Evolutionary conservation across 2,888 invertebrate genomes (phyloP), one percentile per base, ranked within the genome.

Genomic region (Megaustenia siamemsis): DNA sequence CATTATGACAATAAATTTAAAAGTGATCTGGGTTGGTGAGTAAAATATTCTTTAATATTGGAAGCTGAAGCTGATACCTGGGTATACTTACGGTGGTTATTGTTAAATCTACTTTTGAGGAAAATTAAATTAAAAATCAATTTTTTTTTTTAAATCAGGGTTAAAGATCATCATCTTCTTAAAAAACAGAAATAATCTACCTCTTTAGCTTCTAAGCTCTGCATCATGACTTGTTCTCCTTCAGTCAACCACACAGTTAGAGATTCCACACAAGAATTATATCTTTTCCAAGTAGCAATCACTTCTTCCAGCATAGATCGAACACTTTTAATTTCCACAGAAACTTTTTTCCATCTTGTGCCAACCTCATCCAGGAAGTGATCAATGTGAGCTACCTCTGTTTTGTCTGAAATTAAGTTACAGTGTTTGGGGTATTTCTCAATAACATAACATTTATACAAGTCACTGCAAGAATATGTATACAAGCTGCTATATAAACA

Each of bases 261-360:
- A 90, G 97, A 96, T 80, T 96, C 96, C 2, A 90, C 88, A 82
- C 90, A 90, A 6, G 90, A 88, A 66, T 86, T 90, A 85, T 92
- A 94, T 40, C 89, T 87, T 80, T 91, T 90, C 94, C 94, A 94
- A 60, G 91, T 90, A 40, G 90, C 89, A 35, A 93, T 86, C 8
- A 90, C 91, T 77, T 93, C 92, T 93, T 98, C 97, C 1, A 98
- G 94, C 94, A 97, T 97, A 91, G 97, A 97, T 91, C 98, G 96
- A 18, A 97, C 97, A 93, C 97, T 98, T 87, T 97, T 96, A 12
- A 99, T 95, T 91, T 98, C 98, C 94, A 97, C 97, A 2, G 97
- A 97, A 0, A 98, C 96, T 90, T 96, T 96, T 92, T 97, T 97
- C 98, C 98, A 98, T 75, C 97, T 96, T 79, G 97, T 97, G 45